phyloP scores from a whole-genome alignment of 2,797 vertebrate genomes.

The Eospalax fontanierii region DNA sequence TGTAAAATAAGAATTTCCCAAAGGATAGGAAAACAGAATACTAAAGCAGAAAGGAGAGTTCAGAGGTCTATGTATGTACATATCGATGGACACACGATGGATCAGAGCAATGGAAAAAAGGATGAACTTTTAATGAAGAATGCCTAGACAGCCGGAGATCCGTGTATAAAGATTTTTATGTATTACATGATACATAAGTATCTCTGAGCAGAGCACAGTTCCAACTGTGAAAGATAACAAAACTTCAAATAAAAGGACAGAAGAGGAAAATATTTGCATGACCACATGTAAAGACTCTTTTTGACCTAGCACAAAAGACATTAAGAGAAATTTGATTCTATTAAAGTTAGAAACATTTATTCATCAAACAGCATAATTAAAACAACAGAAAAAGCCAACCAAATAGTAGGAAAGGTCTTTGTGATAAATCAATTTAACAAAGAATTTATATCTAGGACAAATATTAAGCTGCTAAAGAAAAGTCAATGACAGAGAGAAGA shows the following conservation, averaged over 20 bases:
- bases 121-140: slow-evolving; percentile 34
- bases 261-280: slow-evolving; percentile 42
- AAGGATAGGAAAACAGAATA: background rate
- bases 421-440: background rate
- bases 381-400: background rate
- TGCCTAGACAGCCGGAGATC: background rate
- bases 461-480: slow-evolving; percentile 48
- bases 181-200: slow-evolving; percentile 37
- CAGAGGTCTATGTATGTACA: background rate
- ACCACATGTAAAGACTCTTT: slow-evolving; percentile 32
- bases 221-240: slow-evolving; percentile 59
- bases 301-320: slow-evolving; percentile 21
- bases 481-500: background rate
- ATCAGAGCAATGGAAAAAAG: background rate
- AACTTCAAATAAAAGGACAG: background rate
- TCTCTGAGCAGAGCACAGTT: slow-evolving; percentile 28
- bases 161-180: slow-evolving; percentile 49
- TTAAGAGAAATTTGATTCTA: slow-evolving; percentile 10
- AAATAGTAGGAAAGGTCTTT: slow-evolving; percentile 18
- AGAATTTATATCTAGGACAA: slow-evolving; percentile 45
- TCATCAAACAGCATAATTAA: slow-evolving; percentile 16
- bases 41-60: background rate
- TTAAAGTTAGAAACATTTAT: slow-evolving; percentile 50
- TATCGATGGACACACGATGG: background rate
- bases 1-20: background rate